Conservation (phyloP, 2,888 invertebrate genomes). For the Spodoptera picta region DNA sequence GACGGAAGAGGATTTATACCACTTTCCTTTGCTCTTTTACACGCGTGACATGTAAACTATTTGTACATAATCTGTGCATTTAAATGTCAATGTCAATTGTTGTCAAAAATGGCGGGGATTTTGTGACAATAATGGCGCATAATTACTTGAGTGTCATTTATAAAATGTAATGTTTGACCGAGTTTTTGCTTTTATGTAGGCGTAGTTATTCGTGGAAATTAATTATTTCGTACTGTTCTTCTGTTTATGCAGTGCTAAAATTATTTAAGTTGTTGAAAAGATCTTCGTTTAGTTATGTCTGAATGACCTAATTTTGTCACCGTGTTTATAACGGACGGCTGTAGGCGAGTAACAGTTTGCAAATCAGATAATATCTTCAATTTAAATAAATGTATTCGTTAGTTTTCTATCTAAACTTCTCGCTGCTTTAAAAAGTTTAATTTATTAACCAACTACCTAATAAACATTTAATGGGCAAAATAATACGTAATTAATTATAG, state of each 20-base stretch:
- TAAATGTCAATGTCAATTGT: constrained; percentile 19
- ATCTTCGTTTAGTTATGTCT: constrained; percentile 15
- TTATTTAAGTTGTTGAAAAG: not conserved
- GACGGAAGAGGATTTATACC: constrained; percentile 50
- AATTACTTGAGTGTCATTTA: no score
- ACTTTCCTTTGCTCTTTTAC: constrained; percentile 58
- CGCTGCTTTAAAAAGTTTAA: constrained; percentile 18
- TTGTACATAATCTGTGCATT: constrained; percentile 30
- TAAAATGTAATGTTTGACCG: not conserved
- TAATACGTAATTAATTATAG: constrained; percentile 23
- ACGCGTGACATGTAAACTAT: constrained; percentile 35
- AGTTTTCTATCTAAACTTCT: not conserved
- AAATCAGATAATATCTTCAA: constrained; percentile 26
- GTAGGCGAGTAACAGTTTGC: constrained; percentile 28
- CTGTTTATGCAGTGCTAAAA: not conserved
- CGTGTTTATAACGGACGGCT: constrained; percentile 12
- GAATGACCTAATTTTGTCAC: constrained; percentile 29
- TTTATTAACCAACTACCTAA: constrained; percentile 25
- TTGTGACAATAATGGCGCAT: no score
- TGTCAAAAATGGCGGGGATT: no score
- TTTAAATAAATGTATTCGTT: no score
- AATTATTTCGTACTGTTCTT: constrained; percentile 12
- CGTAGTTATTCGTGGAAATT: constrained; percentile 14
- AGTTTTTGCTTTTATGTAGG: constrained; percentile 7
- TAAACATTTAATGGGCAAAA: constrained; percentile 30